phyloP scores from a whole-genome alignment of 2,113 vertebrate genomes.

The Embiotoca jacksoni region DNA sequence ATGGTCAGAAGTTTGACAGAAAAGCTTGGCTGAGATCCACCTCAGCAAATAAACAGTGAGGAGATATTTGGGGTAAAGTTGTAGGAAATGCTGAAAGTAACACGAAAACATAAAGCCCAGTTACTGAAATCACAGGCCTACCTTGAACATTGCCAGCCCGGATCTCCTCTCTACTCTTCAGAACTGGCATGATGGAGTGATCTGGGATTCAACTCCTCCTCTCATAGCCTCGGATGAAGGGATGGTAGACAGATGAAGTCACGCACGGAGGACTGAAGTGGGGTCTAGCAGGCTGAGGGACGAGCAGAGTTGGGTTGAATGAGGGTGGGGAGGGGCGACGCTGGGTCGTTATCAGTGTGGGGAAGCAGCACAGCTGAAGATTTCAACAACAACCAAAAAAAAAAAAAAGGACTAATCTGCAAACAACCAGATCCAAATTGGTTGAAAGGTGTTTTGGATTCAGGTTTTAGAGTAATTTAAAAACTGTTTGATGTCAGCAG shows the following conservation, averaged over 20 bases:
- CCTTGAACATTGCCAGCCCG: constrained; percentile 88
- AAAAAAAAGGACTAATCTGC: constrained; percentile 1
- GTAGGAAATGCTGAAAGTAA: background rate
- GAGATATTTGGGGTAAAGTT: background rate
- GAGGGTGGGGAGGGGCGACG: constrained; percentile 5
- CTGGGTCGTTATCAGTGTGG: background rate
- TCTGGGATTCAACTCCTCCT: constrained; percentile 83
- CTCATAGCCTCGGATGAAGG: constrained; percentile 87
- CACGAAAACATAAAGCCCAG: background rate
- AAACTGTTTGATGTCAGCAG: constrained; percentile 33
- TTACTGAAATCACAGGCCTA: constrained; percentile 59
- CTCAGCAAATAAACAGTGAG: background rate
- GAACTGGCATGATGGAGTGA: constrained; percentile 88
- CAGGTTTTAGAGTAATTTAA: constrained; percentile 11
- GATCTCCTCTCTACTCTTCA: constrained; percentile 86
- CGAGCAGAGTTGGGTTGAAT: constrained; percentile 9
- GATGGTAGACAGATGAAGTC: constrained; percentile 78
- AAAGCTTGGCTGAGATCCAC: background rate
- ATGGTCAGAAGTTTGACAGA: background rate
- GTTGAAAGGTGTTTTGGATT: constrained; percentile 24
- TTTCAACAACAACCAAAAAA: constrained; percentile 4
- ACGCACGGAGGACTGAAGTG: constrained; percentile 47
- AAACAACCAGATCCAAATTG: constrained; percentile 22
- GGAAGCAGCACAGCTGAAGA: background rate
- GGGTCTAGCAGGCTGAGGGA: constrained; percentile 29